Evolutionary conservation across 2,888 invertebrate genomes (phyloP).

Genomic region (Chrysopilus asiliformis): DNA sequence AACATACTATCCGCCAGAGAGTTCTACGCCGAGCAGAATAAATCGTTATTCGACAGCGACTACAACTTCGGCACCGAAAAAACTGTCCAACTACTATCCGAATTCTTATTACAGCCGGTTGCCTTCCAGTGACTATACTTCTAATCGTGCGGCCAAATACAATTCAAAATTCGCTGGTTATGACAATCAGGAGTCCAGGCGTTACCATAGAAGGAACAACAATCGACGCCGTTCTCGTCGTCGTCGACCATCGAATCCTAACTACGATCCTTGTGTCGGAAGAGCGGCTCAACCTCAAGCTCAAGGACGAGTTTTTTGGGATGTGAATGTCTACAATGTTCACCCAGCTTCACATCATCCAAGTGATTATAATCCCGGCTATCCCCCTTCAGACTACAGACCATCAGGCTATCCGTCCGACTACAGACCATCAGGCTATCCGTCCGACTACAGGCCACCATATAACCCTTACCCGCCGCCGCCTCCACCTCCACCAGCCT

Average conservation of each 20-base stretch:
- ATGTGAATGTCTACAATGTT: conserved; percentile 30
- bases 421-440: too few species aligned
- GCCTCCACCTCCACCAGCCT: too few species aligned
- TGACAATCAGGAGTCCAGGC: neutral
- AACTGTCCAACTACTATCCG: too few species aligned
- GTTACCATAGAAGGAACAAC: neutral
- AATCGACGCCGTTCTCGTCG: neutral
- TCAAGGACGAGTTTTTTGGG: conserved; percentile 31
- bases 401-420: too few species aligned
- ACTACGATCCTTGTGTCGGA: neutral
- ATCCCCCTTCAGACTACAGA: too few species aligned
- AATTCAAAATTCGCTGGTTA: neutral
- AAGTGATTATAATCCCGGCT: conserved; percentile 1
- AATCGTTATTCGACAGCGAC: too few species aligned
- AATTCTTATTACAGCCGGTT: neutral
- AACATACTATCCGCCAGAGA: too few species aligned
- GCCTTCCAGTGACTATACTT: neutral
- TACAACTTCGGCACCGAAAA: too few species aligned
- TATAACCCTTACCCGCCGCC: too few species aligned
- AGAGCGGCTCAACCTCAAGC: conserved; percentile 12
- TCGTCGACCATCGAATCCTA: neutral
- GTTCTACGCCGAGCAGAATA: too few species aligned
- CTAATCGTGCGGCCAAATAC: neutral
- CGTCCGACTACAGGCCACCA: too few species aligned
- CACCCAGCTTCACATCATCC: conserved; percentile 14